Base-by-base conservation (phyloP, 1,140 invertebrate genomes). In the Papilio glaucus region DNA sequence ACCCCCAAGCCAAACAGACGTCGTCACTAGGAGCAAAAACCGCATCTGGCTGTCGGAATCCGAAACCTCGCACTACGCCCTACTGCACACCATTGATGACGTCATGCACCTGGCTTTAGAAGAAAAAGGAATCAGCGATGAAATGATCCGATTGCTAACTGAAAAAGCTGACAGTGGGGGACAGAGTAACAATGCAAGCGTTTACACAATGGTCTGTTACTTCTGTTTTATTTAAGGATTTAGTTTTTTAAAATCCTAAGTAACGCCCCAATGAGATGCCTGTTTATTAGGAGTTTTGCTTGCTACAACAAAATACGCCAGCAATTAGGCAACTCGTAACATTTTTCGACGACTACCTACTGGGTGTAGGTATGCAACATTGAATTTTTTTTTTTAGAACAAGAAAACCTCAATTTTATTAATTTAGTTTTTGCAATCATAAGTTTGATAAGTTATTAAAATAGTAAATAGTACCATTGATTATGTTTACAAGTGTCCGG, bases 31-130 rank as follows among this genome's bases (percentile, higher is more conserved):
- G 10, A 69, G 42, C 26, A 69, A 69, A 15, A 69, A 69, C 29
- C 41, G 67, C 10, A 29, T 69, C 42, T 69, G 67, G 67, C 9
- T 69, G 1, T 26, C 67, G 9, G 67, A 69, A 37, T 53, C 67
- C 8, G 41, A 69, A 53, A 49, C 67, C 6, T 45, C 67, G 7
- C 8, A 69, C n/a, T 69, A 49, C 42, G 41, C 67, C 0, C 18
- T 69, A 18, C 24, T 69, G 8, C 67, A 69, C n/a, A 69, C 67
- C 2, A 69, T 69, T 33, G 67, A 69, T 53, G 67, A 69, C 42
- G 67, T 69, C 41, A 69, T 69, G 42, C 67, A 69, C 21, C 67
- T 69, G 10, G 67, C 67, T n/a, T 49, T 69, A 26, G 67, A 69
- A 39, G 67, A 69, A 49, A 69, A 69, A 39, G 42, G 26, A 49